phyloP scores from a whole-genome alignment of 2,888 invertebrate species.

The Erynnis tages region DNA sequence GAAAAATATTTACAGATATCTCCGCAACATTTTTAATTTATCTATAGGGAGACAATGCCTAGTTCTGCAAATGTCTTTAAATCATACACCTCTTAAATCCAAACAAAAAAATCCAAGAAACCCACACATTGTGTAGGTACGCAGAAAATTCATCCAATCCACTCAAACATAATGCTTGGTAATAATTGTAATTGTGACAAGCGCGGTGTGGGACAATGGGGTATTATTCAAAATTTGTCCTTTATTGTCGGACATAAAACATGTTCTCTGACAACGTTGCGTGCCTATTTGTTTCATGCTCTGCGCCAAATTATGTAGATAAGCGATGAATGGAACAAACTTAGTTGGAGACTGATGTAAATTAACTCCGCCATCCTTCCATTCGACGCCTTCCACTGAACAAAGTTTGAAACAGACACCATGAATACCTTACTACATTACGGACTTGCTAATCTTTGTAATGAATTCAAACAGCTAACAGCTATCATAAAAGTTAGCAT shows the following conservation, averaged over 20 bases:
- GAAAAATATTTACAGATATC: too few relatives aligned
- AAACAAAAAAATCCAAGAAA: slow-evolving; percentile 10
- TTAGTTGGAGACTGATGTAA: slow-evolving; percentile 71
- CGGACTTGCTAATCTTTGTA: slow-evolving; percentile 24
- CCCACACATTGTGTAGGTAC: slow-evolving; percentile 14
- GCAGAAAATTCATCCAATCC: slow-evolving; percentile 21
- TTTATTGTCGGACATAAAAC: slow-evolving; percentile 73
- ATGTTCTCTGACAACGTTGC: slow-evolving; percentile 65
- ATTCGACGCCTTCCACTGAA: slow-evolving; percentile 59
- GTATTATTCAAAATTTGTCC: slow-evolving; percentile 72
- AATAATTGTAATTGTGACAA: slow-evolving; percentile 59
- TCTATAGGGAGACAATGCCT: too few relatives aligned
- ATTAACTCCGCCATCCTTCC: slow-evolving; percentile 66
- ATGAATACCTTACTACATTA: slow-evolving; percentile 33
- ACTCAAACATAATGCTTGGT: slow-evolving; percentile 40
- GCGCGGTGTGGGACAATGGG: slow-evolving; percentile 63
- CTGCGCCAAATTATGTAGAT: slow-evolving; percentile 76
- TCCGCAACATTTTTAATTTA: too few relatives aligned
- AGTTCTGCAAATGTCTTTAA: too few relatives aligned
- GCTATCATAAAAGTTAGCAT: slow-evolving; percentile 22
- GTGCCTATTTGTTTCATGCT: slow-evolving; percentile 72
- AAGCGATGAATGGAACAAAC: slow-evolving; percentile 73
- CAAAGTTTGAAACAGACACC: slow-evolving; percentile 64
- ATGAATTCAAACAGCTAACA: slow-evolving; percentile 28
- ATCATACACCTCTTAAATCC: background rate